Evolutionary conservation across 2,888 invertebrate species (phyloP).

Genomic region (Temnothorax ravouxi): DNA sequence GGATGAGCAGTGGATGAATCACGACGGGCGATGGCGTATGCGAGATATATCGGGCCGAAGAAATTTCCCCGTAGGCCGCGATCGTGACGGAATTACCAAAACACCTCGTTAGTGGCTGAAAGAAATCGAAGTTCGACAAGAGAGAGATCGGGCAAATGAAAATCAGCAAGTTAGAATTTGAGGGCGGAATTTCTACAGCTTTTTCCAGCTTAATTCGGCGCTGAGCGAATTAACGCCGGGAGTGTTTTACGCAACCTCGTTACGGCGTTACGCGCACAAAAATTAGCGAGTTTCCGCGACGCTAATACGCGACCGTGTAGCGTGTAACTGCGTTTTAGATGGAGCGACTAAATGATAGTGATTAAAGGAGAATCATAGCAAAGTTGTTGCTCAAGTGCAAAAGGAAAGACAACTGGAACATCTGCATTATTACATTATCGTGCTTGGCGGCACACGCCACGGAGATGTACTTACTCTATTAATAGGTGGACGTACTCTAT

Average conservation of each 20-base stretch:
- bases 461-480: constrained; percentile 73
- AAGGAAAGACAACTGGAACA: background rate
- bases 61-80: constrained; percentile 11
- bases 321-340: constrained; percentile 21
- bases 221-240: constrained; percentile 2
- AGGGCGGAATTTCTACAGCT: background rate
- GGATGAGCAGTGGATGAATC: constrained; percentile 55
- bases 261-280: constrained; percentile 6
- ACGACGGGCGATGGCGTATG: constrained; percentile 11
- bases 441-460: constrained; percentile 64
- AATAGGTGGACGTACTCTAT: constrained; percentile 79
- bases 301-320: background rate
- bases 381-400: background rate
- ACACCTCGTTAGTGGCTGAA: background rate
- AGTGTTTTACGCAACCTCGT: background rate
- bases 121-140: background rate
- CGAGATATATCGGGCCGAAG: background rate
- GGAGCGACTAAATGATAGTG: constrained; percentile 1
- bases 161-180: background rate
- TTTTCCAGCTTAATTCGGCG: background rate
- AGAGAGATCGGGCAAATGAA: background rate
- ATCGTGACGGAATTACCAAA: constrained; percentile 40
- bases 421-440: constrained; percentile 65
- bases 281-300: constrained; percentile 26
- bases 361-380: constrained; percentile 23